Evolutionary conservation across 1,140 invertebrate species (phyloP).

Genomic region (Platyura marginata): DNA sequence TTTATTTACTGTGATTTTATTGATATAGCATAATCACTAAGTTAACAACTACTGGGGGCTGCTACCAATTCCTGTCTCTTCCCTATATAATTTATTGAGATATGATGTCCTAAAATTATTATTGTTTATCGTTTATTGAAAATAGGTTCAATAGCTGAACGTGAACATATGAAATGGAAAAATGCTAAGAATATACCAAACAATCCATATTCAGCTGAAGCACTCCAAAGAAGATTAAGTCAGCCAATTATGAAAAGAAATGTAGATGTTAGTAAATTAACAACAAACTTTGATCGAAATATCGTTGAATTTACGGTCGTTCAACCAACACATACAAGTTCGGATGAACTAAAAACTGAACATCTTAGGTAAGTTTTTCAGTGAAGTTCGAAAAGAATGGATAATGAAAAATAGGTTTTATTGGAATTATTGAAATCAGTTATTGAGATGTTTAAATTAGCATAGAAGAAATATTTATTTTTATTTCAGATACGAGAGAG

Average conservation of each 20-base stretch:
- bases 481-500: neutral
- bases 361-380: neutral
- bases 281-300: neutral
- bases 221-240: neutral
- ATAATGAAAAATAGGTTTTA: neutral
- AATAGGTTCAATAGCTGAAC: constrained; percentile 1
- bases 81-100: too few species aligned
- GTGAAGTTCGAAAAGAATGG: neutral
- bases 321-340: neutral
- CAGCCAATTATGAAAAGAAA: neutral
- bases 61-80: too few species aligned
- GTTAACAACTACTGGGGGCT: too few species aligned
- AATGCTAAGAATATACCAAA: neutral
- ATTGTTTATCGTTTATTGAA: neutral
- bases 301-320: neutral
- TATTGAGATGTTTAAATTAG: neutral
- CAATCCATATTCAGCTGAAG: constrained; percentile 2
- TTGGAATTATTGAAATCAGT: neutral
- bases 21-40: too few species aligned
- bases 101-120: neutral
- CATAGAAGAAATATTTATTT: neutral
- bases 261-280: neutral
- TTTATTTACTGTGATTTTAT: too few species aligned
- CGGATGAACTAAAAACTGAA: neutral
- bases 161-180: neutral